Percentiles rank a stretch among this genome's conserved stretches.
Conservation (phyloP, 35 echinoderm and acorn worm genomes). For the Strongylocentrotus purpuratus region DNA sequence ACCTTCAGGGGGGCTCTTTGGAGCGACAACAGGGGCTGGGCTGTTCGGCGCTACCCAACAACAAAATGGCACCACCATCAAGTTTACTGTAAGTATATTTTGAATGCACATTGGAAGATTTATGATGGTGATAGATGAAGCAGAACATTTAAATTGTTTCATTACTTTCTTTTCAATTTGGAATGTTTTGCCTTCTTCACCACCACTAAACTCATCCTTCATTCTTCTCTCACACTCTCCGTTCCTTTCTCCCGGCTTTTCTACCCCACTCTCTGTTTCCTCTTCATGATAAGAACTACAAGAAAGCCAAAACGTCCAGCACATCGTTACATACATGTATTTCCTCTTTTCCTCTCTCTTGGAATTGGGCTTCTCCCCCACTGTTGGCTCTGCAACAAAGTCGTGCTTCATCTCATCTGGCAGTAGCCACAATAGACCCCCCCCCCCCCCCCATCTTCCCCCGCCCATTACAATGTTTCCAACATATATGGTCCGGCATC, state of each 20-base stretch:
- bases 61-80: conserved; percentile 74
- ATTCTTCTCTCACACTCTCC: not conserved
- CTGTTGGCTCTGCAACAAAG: too few species aligned
- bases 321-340: too few species aligned
- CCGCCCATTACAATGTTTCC: not conserved
- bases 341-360: too few species aligned
- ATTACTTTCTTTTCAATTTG: not conserved
- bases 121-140: not conserved
- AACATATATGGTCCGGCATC: not conserved
- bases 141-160: not conserved
- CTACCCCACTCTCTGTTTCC: not conserved
- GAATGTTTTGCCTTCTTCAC: not conserved
- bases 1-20: conserved; percentile 56
- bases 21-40: conserved; percentile 15
- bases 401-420: not conserved
- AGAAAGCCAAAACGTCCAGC: too few species aligned
- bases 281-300: too few species aligned
- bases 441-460: too few species aligned
- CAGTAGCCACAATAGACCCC: not conserved
- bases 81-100: conserved; percentile 60
- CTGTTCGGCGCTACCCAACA: conserved; percentile 57
- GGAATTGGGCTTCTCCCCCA: too few species aligned
- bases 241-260: not conserved
- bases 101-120: not conserved
- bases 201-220: not conserved